phyloP scores from a whole-genome alignment of 2,113 vertebrate species.

The Callospermophilus lateralis region DNA sequence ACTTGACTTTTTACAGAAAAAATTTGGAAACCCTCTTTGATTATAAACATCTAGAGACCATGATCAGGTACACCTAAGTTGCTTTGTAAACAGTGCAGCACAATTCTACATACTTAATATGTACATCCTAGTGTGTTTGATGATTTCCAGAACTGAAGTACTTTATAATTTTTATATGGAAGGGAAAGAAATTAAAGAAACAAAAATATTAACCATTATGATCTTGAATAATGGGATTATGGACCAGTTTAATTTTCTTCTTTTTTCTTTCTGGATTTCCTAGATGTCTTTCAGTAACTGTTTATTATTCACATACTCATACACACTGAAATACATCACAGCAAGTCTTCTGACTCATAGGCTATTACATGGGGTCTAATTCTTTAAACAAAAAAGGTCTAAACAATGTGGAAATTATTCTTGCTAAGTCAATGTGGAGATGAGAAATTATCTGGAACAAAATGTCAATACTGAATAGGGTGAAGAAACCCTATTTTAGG shows the following conservation, averaged over 20 bases:
- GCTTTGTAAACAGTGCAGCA: background rate
- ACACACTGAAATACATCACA: background rate
- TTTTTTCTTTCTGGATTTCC: constrained; percentile 34
- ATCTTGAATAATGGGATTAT: constrained; percentile 28
- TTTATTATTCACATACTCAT: background rate
- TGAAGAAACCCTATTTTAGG: background rate
- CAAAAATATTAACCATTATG: background rate
- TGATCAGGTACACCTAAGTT: background rate
- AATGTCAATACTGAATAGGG: background rate
- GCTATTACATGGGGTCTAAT: background rate
- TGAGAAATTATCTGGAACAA: no score
- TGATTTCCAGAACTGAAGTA: background rate
- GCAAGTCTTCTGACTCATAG: background rate
- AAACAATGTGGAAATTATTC: background rate
- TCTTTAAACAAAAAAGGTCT: background rate
- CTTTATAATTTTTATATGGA: background rate
- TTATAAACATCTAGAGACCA: background rate
- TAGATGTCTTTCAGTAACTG: background rate
- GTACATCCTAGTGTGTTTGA: background rate
- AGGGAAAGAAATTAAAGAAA: background rate
- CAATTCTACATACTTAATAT: background rate
- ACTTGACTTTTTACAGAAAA: background rate
- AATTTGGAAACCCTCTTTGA: background rate
- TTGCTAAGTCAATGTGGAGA: constrained; percentile 1
- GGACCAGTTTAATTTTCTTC: background rate